These are phyloP conservation scores for Stegodyphus mimosarum DNA, from an alignment of 1,140 invertebrate species.

Conservation along the genomic window DNA sequence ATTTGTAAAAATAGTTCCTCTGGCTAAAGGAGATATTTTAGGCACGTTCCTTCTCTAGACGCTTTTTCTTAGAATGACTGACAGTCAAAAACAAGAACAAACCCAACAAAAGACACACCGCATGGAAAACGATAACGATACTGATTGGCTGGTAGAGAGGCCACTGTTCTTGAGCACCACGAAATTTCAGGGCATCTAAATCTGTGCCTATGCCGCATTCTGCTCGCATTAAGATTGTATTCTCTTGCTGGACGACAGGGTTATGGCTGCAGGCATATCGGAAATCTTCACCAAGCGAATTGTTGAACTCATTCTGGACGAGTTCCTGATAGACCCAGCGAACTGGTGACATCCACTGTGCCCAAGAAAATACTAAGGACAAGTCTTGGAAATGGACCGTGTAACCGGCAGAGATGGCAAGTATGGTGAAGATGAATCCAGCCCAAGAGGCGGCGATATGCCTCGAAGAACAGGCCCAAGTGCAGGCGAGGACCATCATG, in stretches of 20 bases:
- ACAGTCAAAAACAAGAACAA: constrained; percentile 37
- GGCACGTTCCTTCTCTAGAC: constrained; percentile 3
- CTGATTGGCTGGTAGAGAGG: constrained; percentile 57
- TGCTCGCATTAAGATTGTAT: constrained; percentile 64
- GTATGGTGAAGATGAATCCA: constrained; percentile 75
- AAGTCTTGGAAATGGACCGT: constrained; percentile 79
- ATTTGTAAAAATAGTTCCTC: too few relatives aligned
- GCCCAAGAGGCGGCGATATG: constrained; percentile 73
- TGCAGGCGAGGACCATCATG: constrained; percentile 77
- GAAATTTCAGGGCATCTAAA: constrained; percentile 62
- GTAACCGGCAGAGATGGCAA: constrained; percentile 78
- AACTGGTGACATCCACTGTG: constrained; percentile 78
- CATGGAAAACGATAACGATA: constrained; percentile 60
- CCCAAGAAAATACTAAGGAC: constrained; percentile 75
- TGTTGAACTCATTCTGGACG: constrained; percentile 63
- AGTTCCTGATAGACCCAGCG: constrained; percentile 80
- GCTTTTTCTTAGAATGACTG: constrained; percentile 14
- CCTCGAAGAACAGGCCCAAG: constrained; percentile 71
- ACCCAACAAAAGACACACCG: constrained; percentile 29
- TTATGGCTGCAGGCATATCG: constrained; percentile 60
- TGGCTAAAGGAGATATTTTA: background rate
- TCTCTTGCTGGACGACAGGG: constrained; percentile 64
- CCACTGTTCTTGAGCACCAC: constrained; percentile 37
- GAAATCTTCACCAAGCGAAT: constrained; percentile 29
- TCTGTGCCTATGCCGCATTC: constrained; percentile 65